Percentiles rank a stretch among this genome's conserved stretches.
Conservation (phyloP, 2,888 invertebrate genomes). For the Dromius quadrimaculatus region DNA sequence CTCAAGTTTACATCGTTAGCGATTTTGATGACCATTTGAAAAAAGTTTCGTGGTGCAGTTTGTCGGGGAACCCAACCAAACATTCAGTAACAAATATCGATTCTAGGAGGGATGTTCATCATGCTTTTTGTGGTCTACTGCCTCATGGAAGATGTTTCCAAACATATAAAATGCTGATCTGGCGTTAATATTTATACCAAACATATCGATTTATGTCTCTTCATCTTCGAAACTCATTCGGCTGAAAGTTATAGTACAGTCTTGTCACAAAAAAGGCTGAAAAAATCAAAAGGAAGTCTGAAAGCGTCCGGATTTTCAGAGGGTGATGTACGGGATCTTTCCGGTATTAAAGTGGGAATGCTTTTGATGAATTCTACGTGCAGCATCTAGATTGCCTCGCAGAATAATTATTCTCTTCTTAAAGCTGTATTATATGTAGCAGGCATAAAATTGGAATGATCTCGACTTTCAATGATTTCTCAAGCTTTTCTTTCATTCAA, state of each 20-base stretch:
- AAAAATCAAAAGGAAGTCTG: conserved; percentile 49
- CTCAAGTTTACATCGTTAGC: conserved; percentile 62
- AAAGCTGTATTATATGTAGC: not conserved
- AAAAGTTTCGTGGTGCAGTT: conserved; percentile 57
- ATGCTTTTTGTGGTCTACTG: conserved; percentile 19
- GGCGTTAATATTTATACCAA: conserved; percentile 64
- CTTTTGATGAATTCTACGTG: conserved; percentile 45
- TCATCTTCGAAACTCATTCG: conserved; percentile 47
- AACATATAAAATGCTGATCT: conserved; percentile 64
- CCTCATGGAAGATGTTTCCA: conserved; percentile 61
- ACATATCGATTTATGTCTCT: conserved; percentile 59
- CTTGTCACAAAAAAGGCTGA: conserved; percentile 26
- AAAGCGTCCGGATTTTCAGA: conserved; percentile 42
- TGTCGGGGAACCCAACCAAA: conserved; percentile 56
- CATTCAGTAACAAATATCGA: conserved; percentile 34
- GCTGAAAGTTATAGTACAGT: conserved; percentile 49
- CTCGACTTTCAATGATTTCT: not conserved
- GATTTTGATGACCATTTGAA: conserved; percentile 60
- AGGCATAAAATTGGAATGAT: conserved; percentile 6
- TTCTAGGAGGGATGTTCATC: not conserved
- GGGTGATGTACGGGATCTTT: conserved; percentile 41
- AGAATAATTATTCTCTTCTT: conserved; percentile 38
- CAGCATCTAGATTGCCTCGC: conserved; percentile 29
- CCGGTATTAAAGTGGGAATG: conserved; percentile 47
- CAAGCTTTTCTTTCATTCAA: not conserved